Conservation (phyloP, 2,888 invertebrate species). For the Hypercompe scribonia region DNA sequence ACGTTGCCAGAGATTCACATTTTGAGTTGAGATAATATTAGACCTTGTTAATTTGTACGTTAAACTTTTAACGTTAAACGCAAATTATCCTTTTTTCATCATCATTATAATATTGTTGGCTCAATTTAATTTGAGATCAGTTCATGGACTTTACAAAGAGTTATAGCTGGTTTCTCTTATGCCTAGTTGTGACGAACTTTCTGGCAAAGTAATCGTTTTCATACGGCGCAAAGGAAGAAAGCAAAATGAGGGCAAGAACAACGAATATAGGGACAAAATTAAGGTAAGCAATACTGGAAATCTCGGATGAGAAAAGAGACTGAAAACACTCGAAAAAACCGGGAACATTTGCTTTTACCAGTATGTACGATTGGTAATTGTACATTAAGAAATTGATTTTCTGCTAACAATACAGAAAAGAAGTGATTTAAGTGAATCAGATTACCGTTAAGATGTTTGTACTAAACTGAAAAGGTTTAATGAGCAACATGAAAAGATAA, state of each 20-base stretch:
- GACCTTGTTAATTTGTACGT: too few species aligned
- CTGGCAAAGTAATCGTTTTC: background rate
- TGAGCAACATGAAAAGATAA: constrained; percentile 35
- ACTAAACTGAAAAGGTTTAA: constrained; percentile 27
- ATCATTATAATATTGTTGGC: too few species aligned
- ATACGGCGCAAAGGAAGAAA: background rate
- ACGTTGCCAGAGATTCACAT: too few species aligned
- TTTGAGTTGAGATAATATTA: too few species aligned
- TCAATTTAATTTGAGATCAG: too few species aligned
- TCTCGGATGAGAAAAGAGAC: background rate
- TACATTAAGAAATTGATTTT: background rate
- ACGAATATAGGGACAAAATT: background rate
- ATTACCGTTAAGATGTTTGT: constrained; percentile 14
- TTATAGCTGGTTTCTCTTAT: background rate
- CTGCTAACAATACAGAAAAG: background rate
- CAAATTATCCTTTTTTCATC: too few species aligned
- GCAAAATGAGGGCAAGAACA: background rate
- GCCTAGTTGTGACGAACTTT: background rate
- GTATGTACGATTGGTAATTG: too few species aligned
- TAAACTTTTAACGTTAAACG: too few species aligned
- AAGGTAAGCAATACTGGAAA: background rate
- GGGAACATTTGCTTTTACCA: too few species aligned
- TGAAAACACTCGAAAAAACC: background rate
- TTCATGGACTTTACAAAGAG: too few species aligned
- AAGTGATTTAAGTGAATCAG: background rate